Base-by-base conservation (phyloP, 2,888 invertebrate species). In the Hemaris fuciformis region DNA sequence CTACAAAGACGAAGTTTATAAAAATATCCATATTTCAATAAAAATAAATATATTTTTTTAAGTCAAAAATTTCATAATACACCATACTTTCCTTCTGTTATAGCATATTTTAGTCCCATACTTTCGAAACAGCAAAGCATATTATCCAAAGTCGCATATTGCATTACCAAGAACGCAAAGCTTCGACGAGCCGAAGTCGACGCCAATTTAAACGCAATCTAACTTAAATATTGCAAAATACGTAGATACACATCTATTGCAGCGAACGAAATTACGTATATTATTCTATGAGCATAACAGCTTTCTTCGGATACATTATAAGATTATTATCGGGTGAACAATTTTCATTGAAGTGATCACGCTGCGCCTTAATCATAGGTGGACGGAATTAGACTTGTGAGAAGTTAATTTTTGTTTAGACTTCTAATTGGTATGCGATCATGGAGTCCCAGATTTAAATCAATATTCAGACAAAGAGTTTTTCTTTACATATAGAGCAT, bases 211-310 rank as follows among this genome's bases (percentile, higher is more conserved):
- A 74, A 72, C 64, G 67, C 72, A 69, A 75, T 74, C 71, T 69
- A 66, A 69, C 69, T 72, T 67, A 72, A 73, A 69, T 59, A 68
- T 75, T 72, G 68, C 70, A 60, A 63, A 63, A 68, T 48, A 64
- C 31, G 67, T 64, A 72, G 71, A 74, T 71, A 69, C 68, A 22
- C 67, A 73, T 75, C 75, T 75, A 73, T 74, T 72, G 78, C 72
- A 80, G 77, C 74, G 68, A 64, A 70, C 70, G 68, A 75, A 77
- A 79, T 76, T 77, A 75, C 75, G 72, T 71, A 62, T 72, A 69
- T 68, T 67, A 67, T 71, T 71, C 62, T 75, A 53, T 60, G 23
- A 22, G 8, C 41, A 23, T 15, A 53, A 41, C 31, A 68, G 69
- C 80, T 78, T 79, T 73, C 78, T 80, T 78, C 79, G 68, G 68